Base-by-base conservation (phyloP, 2,113 vertebrate genomes). In the Cariama cristata region DNA sequence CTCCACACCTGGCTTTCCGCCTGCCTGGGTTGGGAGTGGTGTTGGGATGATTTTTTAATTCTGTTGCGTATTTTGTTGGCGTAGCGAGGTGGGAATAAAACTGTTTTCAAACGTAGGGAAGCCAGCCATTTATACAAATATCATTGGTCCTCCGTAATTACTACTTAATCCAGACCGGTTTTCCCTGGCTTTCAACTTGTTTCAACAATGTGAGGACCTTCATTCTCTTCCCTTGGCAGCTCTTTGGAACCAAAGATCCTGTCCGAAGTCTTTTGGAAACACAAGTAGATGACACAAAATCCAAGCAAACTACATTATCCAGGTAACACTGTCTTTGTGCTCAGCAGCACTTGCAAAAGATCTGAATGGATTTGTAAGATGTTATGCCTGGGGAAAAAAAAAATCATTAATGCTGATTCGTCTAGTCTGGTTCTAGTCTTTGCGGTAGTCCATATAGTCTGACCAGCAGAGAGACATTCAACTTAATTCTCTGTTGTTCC, bases 31-130 rank as follows among this genome's bases (percentile, higher is more conserved):
- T 10, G 2, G 67, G 14, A 50, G 47, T 1, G 26, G 22, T 7
- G 12, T 7, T 7, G 19, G 68, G 6, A 6, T 3, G 23, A 7
- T 14, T 6, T 3, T 30, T 0, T 4, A 0, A 0, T 1, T 27
- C 8, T 2, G 3, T 21, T 2, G 20, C 3, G 12, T 2, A 0
- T 1, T 10, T 28, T 16, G 38, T 7, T 2, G 1, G 33, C 14
- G 38, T 2, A 6, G 21, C 7, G 12, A 9, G 30, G 33, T 11
- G 24, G 1, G 4, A 5, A 12, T 1, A 8, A 23, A 23, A 8
- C 24, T 19, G 35, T 12, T n/a, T 4, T 9, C 62, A 11, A 2
- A 1, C 8, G 8, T 4, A 4, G 32, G 40, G 26, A 20, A 4
- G 14, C 9, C 44, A 1, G 11, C 18, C 20, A 0, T 16, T 15